Conservation (phyloP, 2,888 invertebrate genomes). For the Ormyrus pomaceus region DNA sequence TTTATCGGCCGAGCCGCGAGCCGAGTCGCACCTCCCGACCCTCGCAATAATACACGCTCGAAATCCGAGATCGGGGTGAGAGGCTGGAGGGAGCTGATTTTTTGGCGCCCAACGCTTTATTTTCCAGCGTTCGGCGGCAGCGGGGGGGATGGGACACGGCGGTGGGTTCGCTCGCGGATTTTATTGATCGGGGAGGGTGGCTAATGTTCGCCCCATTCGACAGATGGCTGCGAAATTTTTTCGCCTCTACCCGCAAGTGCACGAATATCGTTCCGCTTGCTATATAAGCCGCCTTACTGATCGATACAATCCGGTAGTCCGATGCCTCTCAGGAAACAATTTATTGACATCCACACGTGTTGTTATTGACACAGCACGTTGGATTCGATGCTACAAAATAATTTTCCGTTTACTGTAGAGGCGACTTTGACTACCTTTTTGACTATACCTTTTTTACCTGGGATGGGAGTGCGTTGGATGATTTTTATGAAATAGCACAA, state of each 20-base stretch:
- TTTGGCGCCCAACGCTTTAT: neutral
- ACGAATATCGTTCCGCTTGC: neutral
- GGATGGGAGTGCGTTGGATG: too few species aligned
- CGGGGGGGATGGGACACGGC: neutral
- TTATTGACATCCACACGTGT: constrained; percentile 53
- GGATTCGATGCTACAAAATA: constrained; percentile 51
- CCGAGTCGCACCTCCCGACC: too few species aligned
- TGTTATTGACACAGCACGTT: constrained; percentile 44
- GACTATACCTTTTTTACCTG: neutral
- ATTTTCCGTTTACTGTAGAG: constrained; percentile 55
- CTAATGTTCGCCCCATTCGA: constrained; percentile 30
- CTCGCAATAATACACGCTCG: too few species aligned
- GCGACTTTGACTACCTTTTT: constrained; percentile 52
- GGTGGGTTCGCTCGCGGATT: too few species aligned
- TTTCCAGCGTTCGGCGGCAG: neutral
- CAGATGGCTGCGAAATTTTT: constrained; percentile 46
- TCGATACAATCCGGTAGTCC: constrained; percentile 48
- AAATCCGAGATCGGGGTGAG: too few species aligned
- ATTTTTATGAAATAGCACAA: too few species aligned
- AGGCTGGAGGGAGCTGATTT: too few species aligned
- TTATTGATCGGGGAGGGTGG: constrained; percentile 20
- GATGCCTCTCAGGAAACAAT: constrained; percentile 56
- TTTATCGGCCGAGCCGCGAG: too few species aligned
- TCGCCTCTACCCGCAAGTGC: constrained; percentile 39
- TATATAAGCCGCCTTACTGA: constrained; percentile 44